Conservation (phyloP, 2,797 vertebrate genomes). For the Garrulus glandarius region DNA sequence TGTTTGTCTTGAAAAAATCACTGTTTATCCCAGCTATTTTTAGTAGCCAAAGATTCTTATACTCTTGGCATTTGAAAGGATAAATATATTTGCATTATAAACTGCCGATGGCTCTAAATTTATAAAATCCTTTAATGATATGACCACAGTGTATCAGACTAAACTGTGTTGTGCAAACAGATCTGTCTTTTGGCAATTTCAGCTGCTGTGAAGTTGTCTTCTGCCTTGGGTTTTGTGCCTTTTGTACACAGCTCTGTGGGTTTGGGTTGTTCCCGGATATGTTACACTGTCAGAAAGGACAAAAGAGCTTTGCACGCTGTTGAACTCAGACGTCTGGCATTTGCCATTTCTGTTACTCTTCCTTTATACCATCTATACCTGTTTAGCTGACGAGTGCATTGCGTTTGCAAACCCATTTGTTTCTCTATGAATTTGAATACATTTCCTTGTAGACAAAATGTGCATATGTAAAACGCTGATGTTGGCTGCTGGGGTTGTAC, state of each 20-base stretch:
- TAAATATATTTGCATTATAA: neutral
- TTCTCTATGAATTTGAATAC: neutral
- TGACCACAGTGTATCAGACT: neutral
- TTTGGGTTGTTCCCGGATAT: neutral
- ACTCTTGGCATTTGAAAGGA: neutral
- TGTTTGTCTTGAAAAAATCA: neutral
- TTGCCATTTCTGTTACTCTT: neutral
- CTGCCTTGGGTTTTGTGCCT: neutral
- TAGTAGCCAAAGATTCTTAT: neutral
- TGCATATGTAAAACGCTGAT: neutral
- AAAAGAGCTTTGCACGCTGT: neutral
- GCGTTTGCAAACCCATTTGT: neutral
- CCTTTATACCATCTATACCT: neutral
- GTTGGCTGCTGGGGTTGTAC: neutral
- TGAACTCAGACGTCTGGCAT: neutral
- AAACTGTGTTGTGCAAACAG: neutral
- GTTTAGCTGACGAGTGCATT: neutral
- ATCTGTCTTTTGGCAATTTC: neutral
- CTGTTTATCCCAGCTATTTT: neutral
- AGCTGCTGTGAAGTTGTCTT: neutral
- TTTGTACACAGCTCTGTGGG: neutral
- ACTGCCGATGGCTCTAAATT: neutral
- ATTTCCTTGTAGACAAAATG: neutral
- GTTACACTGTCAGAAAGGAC: neutral
- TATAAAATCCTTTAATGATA: neutral